Evolutionary conservation across 2,888 invertebrate genomes (phyloP).

Genomic region (Oxyteleia sp.): DNA sequence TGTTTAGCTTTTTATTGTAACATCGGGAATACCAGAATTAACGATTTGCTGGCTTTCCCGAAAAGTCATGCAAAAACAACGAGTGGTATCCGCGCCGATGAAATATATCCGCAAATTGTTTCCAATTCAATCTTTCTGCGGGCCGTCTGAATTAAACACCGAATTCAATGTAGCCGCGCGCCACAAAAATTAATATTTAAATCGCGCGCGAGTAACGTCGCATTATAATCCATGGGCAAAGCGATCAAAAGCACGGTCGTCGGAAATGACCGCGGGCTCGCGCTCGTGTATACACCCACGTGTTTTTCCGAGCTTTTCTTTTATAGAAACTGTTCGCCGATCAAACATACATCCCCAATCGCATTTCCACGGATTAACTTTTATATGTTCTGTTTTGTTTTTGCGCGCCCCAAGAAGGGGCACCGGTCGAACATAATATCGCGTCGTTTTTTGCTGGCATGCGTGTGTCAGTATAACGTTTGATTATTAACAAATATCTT

Average conservation of each 20-base stretch:
- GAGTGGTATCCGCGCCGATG: conserved; percentile 2
- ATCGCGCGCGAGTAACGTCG: conserved; percentile 35
- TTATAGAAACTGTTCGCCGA: not conserved
- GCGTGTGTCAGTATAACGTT: too few species aligned
- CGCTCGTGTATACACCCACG: not conserved
- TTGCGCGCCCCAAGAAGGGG: not conserved
- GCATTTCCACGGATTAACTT: conserved; percentile 15
- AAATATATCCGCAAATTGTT: conserved; percentile 39
- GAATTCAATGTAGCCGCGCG: conserved; percentile 16
- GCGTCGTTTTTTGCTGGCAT: too few species aligned
- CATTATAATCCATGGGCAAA: conserved; percentile 34
- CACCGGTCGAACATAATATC: too few species aligned
- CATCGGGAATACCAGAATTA: conserved; percentile 42
- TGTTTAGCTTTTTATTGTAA: conserved; percentile 25
- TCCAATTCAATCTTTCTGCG: conserved; percentile 35
- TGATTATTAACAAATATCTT: too few species aligned
- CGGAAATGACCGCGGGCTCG: conserved; percentile 5
- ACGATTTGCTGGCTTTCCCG: conserved; percentile 23
- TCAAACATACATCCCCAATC: conserved; percentile 13
- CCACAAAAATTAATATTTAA: conserved; percentile 41
- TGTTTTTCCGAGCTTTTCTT: conserved; percentile 11
- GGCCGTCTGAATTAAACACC: conserved; percentile 24
- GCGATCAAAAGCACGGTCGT: conserved; percentile 10
- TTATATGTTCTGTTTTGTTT: conserved; percentile 4
- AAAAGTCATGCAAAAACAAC: conserved; percentile 50